Conservation (phyloP, 2,888 invertebrate species). For the Allolobophora icterica region DNA sequence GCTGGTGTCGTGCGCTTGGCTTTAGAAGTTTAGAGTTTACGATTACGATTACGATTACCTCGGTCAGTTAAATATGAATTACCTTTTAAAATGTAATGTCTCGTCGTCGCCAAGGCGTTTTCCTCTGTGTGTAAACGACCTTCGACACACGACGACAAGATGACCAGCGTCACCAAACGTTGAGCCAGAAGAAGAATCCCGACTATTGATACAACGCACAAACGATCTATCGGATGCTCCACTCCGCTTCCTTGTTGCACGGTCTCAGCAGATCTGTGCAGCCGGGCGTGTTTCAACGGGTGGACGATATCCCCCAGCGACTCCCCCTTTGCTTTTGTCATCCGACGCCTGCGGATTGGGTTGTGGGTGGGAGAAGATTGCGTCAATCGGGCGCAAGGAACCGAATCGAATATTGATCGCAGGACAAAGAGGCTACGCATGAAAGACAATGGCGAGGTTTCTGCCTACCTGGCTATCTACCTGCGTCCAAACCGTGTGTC, state of each 20-base stretch:
- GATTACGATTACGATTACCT: no score
- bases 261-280: neutral
- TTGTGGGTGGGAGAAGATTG: neutral
- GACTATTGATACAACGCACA: neutral
- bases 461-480: neutral
- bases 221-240: neutral
- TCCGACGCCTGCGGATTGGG: neutral
- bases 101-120: neutral
- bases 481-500: neutral
- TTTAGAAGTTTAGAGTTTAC: no score
- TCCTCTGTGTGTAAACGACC: neutral
- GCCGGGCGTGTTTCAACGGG: neutral
- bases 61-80: no score
- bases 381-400: conserved; percentile 17
- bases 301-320: neutral
- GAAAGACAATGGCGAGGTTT: neutral
- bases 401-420: neutral
- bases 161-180: no score
- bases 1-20: no score
- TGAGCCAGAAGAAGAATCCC: neutral
- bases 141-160: neutral
- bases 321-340: neutral
- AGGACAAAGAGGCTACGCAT: neutral
- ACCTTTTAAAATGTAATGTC: neutral
- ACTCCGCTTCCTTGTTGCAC: neutral